A percentile compares a stretch with the other conserved stretches of the same genome.
Evolutionary conservation across 2,113 vertebrate genomes (phyloP).

Genomic region (Turnix velox): DNA sequence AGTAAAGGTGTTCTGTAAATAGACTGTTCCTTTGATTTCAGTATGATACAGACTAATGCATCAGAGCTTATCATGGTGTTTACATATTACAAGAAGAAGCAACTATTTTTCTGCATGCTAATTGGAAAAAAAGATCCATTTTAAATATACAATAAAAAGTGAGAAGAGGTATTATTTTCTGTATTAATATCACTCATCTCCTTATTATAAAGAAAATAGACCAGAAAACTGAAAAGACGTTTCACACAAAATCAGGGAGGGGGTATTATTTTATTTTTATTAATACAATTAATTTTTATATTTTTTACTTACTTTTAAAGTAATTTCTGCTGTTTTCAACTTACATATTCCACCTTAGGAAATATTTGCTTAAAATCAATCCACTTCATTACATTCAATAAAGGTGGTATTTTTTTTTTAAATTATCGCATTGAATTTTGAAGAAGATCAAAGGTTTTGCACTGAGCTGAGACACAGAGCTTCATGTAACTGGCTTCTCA

Average conservation of each 20-base stretch:
- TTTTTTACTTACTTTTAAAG: background rate
- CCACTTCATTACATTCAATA: background rate
- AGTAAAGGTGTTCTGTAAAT: background rate
- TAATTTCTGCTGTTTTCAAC: background rate
- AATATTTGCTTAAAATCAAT: background rate
- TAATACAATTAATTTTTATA: background rate
- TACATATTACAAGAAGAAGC: background rate
- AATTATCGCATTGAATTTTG: background rate
- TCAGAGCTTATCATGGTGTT: background rate
- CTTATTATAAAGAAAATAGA: background rate
- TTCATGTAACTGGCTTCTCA: background rate
- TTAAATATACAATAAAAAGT: background rate
- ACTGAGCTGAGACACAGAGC: background rate
- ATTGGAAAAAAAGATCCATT: background rate
- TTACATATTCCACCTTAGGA: background rate
- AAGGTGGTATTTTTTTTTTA: background rate
- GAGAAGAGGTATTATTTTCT: background rate
- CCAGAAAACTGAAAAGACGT: background rate
- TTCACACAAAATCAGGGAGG: background rate
- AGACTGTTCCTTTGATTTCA: background rate
- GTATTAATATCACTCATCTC: background rate
- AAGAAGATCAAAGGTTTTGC: background rate
- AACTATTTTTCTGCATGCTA: background rate
- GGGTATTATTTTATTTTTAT: background rate
- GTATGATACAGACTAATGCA: rapidly evolving